Evolutionary conservation across 2,888 invertebrate species (phyloP).

Genomic region (Gasteruption jaculator): DNA sequence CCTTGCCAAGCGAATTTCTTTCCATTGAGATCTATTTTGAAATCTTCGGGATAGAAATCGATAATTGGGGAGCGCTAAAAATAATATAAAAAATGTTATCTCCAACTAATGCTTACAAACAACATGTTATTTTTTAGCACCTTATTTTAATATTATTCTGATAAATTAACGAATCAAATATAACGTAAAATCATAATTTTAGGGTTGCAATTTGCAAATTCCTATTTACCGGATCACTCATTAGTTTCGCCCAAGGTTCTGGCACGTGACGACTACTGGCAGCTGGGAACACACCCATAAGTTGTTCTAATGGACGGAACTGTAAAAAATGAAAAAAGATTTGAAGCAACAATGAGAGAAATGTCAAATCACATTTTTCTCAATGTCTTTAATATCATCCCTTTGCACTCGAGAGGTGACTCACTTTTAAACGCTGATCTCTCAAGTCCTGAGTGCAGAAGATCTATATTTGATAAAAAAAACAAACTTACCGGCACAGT

Average conservation of each 20-base stretch:
- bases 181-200: no score
- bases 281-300: slow-evolving; percentile 99
- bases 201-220: no score
- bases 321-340: slow-evolving; percentile 48
- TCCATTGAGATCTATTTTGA: slow-evolving; percentile 96
- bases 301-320: slow-evolving; percentile 95
- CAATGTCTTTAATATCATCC: no score
- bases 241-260: slow-evolving; percentile 85
- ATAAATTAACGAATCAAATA: no score
- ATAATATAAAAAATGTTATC: slow-evolving; percentile 15
- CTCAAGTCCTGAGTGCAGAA: no score
- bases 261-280: slow-evolving; percentile 94
- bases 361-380: no score
- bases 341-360: no score
- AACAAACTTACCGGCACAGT: slow-evolving; percentile 76
- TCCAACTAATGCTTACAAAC: no score
- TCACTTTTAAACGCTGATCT: no score
- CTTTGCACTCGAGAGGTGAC: no score
- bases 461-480: slow-evolving; percentile 2
- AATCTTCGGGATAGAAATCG: slow-evolving; percentile 98
- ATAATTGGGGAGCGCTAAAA: slow-evolving; percentile 87
- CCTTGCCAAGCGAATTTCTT: slow-evolving; percentile 99
- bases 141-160: background rate
- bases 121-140: no score
- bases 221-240: slow-evolving; percentile 80